Evolutionary conservation across 2,113 vertebrate genomes (phyloP).

Genomic region (Microcebus jonahi): DNA sequence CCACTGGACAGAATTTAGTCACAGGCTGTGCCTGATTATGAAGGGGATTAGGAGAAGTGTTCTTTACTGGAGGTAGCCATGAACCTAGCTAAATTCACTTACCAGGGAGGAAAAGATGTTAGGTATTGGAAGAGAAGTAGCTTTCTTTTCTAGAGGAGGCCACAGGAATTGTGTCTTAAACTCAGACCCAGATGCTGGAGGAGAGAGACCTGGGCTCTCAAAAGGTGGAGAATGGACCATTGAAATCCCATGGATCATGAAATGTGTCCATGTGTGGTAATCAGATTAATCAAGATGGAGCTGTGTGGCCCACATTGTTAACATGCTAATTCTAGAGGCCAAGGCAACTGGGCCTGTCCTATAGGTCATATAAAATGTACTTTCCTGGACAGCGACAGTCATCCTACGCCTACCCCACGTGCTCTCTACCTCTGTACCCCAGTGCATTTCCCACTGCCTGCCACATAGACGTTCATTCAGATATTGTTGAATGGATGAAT

Average conservation of each 20-base stretch:
- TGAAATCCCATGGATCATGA: not conserved
- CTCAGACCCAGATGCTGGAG: not conserved
- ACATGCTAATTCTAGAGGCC: not conserved
- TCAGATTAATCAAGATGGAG: conserved; percentile 15
- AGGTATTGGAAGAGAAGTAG: not conserved
- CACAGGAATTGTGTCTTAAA: not conserved
- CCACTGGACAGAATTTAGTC: not conserved
- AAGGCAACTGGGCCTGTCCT: not conserved
- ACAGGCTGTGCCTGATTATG: not conserved
- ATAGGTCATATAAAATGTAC: not conserved
- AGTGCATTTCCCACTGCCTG: not conserved
- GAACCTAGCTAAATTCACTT: not conserved
- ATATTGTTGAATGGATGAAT: not conserved
- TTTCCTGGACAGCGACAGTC: not conserved
- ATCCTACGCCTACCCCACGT: not conserved
- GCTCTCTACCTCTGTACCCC: not conserved
- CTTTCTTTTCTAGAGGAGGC: not conserved
- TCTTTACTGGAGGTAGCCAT: not conserved
- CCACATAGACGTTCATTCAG: not conserved
- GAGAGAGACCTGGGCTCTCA: not conserved
- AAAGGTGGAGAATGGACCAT: not conserved
- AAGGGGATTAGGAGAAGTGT: not conserved
- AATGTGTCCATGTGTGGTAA: not conserved
- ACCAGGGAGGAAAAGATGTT: not conserved
- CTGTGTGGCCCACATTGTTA: not conserved